A percentile compares a stretch with the other conserved stretches of the same genome.
Evolutionary conservation across 2,888 invertebrate species (phyloP).

Genomic region (Thecophora atra): DNA sequence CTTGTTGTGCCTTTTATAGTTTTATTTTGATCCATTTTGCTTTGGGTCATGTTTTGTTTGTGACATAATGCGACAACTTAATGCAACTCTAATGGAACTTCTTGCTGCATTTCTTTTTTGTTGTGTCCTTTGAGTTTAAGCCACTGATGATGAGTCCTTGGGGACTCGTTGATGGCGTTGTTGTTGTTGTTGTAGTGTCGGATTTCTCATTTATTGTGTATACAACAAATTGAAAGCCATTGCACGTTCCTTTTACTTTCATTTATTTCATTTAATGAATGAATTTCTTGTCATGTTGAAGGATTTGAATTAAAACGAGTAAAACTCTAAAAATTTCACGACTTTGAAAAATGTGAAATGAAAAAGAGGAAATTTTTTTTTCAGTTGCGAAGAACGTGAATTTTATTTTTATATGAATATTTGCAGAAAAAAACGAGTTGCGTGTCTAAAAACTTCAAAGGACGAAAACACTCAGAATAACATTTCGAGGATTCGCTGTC

Average conservation of each 20-base stretch:
- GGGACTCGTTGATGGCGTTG: slow-evolving; percentile 7
- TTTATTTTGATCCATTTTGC: not conserved
- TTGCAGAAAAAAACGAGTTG: slow-evolving; percentile 2
- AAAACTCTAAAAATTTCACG: too few relatives aligned
- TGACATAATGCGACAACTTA: slow-evolving; percentile 36
- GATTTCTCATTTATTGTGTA: not conserved
- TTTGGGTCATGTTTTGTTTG: not conserved
- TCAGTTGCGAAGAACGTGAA: too few relatives aligned
- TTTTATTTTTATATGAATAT: not conserved
- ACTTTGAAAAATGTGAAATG: too few relatives aligned
- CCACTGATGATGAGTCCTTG: not conserved
- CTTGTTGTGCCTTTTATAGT: slow-evolving; percentile 19
- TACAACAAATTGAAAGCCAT: slow-evolving; percentile 7
- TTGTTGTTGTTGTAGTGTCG: slow-evolving; percentile 8
- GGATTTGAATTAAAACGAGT: too few relatives aligned
- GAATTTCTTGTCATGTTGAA: too few relatives aligned
- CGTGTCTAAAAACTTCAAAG: slow-evolving; percentile 10
- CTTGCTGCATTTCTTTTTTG: slow-evolving; percentile 21
- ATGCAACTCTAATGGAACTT: slow-evolving; percentile 61
- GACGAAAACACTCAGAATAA: not conserved
- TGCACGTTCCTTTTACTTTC: slow-evolving; percentile 6
- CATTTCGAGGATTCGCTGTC: too few relatives aligned
- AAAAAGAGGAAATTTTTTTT: too few relatives aligned
- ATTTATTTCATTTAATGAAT: too few relatives aligned
- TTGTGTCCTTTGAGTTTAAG: too few relatives aligned